A percentile compares a stretch with the other conserved stretches of the same genome.
phyloP scores from a whole-genome alignment of 2,888 invertebrate species.

The Heliconius erato region DNA sequence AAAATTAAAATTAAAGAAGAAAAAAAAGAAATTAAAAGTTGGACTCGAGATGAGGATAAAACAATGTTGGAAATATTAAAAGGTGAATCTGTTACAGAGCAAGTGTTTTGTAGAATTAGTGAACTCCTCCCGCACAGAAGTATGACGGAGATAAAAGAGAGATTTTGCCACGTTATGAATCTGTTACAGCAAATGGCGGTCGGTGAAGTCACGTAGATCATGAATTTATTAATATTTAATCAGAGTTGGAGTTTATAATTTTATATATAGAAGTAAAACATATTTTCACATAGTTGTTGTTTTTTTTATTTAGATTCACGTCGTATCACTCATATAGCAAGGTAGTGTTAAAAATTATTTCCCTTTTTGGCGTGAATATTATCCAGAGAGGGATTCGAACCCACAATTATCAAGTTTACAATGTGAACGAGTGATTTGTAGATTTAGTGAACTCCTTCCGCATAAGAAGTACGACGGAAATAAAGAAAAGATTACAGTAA shows the following conservation, averaged over 20 bases:
- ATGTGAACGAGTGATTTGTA: too few relatives aligned
- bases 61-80: conserved; percentile 92
- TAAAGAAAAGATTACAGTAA: too few relatives aligned
- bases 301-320: not conserved
- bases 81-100: conserved; percentile 87
- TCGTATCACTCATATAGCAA: too few relatives aligned
- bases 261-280: conserved; percentile 71
- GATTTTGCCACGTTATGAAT: conserved; percentile 87
- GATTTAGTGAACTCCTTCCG: too few relatives aligned
- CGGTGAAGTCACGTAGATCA: conserved; percentile 76
- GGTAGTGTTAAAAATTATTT: too few relatives aligned
- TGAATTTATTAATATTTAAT: conserved; percentile 64
- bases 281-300: conserved; percentile 50
- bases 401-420: too few relatives aligned
- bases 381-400: too few relatives aligned
- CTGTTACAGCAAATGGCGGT: conserved; percentile 87
- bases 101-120: conserved; percentile 86
- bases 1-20: conserved; percentile 49
- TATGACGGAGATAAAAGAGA: conserved; percentile 85
- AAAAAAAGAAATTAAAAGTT: conserved; percentile 68
- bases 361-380: too few relatives aligned
- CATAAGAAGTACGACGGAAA: too few relatives aligned
- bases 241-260: conserved; percentile 74
- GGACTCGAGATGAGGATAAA: conserved; percentile 94
- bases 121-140: conserved; percentile 85